These are phyloP conservation scores for Drosophila pullipes DNA, from an alignment of 2,888 invertebrate species.

Conservation along the genomic window DNA sequence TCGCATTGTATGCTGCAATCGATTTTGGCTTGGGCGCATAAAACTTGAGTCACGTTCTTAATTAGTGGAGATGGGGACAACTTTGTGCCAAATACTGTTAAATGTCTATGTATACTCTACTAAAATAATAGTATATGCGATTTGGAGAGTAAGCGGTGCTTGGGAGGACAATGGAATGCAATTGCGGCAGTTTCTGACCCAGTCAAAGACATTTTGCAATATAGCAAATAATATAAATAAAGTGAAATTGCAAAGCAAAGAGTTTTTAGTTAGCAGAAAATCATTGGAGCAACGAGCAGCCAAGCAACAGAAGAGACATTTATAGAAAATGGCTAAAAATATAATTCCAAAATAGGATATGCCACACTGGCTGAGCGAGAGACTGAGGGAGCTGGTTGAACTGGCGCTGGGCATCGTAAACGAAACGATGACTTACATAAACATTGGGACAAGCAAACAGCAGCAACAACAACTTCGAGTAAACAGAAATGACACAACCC, in stretches of 20 bases:
- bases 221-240: constrained; percentile 79
- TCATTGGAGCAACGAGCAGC: constrained; percentile 54
- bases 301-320: constrained; percentile 58
- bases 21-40: constrained; percentile 2
- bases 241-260: constrained; percentile 77
- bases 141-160: not conserved
- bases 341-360: constrained; percentile 77
- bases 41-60: constrained; percentile 37
- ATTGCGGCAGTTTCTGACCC: constrained; percentile 51
- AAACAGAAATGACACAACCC: constrained; percentile 82
- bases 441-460: constrained; percentile 77
- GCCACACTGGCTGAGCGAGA: constrained; percentile 27
- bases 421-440: constrained; percentile 82
- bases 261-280: constrained; percentile 76
- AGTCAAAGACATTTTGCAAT: constrained; percentile 63
- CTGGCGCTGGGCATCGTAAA: constrained; percentile 65
- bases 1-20: constrained; percentile 10
- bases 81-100: constrained; percentile 26
- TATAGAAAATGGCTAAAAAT: constrained; percentile 73
- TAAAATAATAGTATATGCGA: constrained; percentile 27
- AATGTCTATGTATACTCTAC: constrained; percentile 3
- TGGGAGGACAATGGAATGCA: constrained; percentile 55
- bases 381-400: not conserved
- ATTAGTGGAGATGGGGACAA: constrained; percentile 39
- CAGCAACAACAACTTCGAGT: constrained; percentile 44